Percentiles rank a stretch among this genome's conserved stretches.
phyloP scores from a whole-genome alignment of 2,888 invertebrate genomes.

The Oscheius sp. region DNA sequence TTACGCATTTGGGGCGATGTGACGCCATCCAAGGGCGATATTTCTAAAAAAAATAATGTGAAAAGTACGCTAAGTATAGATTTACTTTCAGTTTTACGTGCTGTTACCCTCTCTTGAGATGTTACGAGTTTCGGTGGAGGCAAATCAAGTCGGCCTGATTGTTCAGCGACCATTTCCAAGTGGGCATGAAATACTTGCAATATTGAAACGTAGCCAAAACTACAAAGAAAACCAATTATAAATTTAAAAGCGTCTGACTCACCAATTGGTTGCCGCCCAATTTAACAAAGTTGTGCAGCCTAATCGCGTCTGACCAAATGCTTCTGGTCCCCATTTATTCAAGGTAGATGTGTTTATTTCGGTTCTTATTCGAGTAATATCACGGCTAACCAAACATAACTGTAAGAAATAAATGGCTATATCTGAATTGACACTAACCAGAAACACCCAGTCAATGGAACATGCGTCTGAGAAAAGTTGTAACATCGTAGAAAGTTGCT shows the following conservation, averaged over 20 bases:
- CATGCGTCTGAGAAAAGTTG: slow-evolving; percentile 57
- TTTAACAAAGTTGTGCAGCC: slow-evolving; percentile 57
- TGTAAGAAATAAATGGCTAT: slow-evolving; percentile 32
- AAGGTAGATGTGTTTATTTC: slow-evolving; percentile 43
- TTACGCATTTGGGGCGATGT: slow-evolving; percentile 4
- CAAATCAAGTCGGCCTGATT: slow-evolving; percentile 33
- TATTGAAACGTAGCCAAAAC: slow-evolving; percentile 62
- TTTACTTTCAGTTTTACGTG: slow-evolving; percentile 7
- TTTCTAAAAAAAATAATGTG: not conserved
- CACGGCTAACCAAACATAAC: slow-evolving; percentile 65
- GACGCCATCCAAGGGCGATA: not conserved
- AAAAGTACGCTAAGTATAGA: not conserved
- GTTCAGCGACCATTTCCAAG: slow-evolving; percentile 51
- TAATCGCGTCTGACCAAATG: slow-evolving; percentile 46
- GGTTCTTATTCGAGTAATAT: slow-evolving; percentile 54
- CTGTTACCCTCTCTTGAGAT: not conserved
- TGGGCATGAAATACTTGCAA: slow-evolving; percentile 60
- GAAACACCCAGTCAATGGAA: slow-evolving; percentile 66
- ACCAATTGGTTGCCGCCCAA: slow-evolving; percentile 68
- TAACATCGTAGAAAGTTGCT: slow-evolving; percentile 55
- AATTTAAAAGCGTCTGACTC: not conserved
- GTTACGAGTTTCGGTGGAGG: not conserved
- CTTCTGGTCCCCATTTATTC: slow-evolving; percentile 45
- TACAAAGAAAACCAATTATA: slow-evolving; percentile 32
- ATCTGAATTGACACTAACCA: slow-evolving; percentile 44